These are phyloP conservation scores for Nycticebus coucang DNA, from an alignment of 2,113 vertebrate genomes.

Conservation along the genomic window DNA sequence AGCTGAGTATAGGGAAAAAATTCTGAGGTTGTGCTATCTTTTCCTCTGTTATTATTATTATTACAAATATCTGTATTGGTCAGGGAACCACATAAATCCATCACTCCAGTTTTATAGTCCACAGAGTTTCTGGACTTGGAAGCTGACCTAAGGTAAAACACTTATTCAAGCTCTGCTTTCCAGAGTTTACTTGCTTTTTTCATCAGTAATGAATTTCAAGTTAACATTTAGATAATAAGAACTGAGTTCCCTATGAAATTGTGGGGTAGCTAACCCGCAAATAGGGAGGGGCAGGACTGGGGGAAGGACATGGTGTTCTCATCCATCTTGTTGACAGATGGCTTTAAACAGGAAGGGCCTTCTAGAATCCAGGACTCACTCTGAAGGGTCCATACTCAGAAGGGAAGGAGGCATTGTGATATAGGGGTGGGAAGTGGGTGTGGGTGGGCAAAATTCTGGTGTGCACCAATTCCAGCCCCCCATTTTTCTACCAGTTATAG, in stretches of 20 bases:
- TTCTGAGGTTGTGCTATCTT: conserved; percentile 67
- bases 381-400: neutral
- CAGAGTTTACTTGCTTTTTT: conserved; percentile 44
- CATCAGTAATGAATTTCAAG: conserved; percentile 68
- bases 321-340: neutral
- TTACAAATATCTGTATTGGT: conserved; percentile 73
- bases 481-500: neutral
- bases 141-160: conserved; percentile 57
- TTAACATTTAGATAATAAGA: conserved; percentile 65
- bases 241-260: conserved; percentile 58
- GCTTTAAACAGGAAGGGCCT: neutral
- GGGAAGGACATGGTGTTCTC: neutral
- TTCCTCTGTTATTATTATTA: conserved; percentile 68
- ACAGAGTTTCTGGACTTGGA: conserved; percentile 44
- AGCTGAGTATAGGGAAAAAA: conserved; percentile 80
- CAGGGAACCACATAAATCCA: conserved; percentile 70
- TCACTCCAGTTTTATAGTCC: conserved; percentile 48
- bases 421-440: neutral
- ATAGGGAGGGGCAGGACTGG: neutral
- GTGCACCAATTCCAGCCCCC: neutral
- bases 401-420: neutral
- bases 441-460: neutral
- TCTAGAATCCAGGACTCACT: neutral
- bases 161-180: neutral
- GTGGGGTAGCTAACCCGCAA: conserved; percentile 40